Conservation (phyloP, 2,888 invertebrate species). For the Metacarcinus magister region DNA sequence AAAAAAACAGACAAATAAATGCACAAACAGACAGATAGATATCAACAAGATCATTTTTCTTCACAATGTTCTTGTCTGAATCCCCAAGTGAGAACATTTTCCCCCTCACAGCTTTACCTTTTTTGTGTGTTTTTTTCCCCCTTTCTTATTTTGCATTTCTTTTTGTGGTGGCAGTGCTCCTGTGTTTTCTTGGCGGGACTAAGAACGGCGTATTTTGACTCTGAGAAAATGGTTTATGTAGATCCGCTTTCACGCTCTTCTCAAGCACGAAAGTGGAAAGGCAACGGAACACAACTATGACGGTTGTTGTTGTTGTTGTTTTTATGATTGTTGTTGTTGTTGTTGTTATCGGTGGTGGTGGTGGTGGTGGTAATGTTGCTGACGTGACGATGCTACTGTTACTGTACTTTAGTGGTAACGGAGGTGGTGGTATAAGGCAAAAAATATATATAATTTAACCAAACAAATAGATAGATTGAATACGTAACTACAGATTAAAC, state of each 20-base stretch:
- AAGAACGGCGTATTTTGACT: slow-evolving; percentile 41
- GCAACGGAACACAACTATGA: neutral
- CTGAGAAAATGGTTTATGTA: slow-evolving; percentile 11
- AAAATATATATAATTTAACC: neutral
- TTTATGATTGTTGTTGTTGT: neutral
- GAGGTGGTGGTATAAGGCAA: neutral
- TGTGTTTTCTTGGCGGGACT: slow-evolving; percentile 28
- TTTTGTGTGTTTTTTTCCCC: neutral
- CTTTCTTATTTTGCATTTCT: neutral
- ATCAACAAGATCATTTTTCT: neutral
- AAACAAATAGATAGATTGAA: neutral
- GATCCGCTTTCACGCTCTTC: slow-evolving; percentile 21
- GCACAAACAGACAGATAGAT: neutral
- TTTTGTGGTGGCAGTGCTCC: neutral
- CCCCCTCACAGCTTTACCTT: neutral
- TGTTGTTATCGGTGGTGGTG: neutral
- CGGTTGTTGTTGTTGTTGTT: neutral
- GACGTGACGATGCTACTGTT: neutral
- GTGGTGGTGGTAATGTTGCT: slow-evolving; percentile 20
- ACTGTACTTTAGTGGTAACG: neutral
- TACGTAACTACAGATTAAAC: neutral
- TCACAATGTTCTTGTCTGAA: neutral
- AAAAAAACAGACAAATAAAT: too few species aligned
- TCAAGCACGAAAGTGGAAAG: neutral
- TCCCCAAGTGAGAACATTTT: neutral